Evolutionary conservation across 1,140 invertebrate species (phyloP), one percentile per base, ranked within the genome.

Genomic region (Aricia agestis): DNA sequence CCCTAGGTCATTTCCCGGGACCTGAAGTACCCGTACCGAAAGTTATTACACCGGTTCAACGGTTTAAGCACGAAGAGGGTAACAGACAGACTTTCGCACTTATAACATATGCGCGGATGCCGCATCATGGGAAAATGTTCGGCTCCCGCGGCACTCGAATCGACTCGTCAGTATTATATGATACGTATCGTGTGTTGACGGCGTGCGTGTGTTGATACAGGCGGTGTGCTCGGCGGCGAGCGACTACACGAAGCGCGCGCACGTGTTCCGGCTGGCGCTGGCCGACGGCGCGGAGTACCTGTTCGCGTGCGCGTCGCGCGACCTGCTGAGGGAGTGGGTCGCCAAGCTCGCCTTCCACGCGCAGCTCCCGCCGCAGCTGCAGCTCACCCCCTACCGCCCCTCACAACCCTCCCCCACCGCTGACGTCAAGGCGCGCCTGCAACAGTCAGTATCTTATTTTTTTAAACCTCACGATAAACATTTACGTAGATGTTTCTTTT

Each of bases 211-310:
- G 3, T 3, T 25, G 1, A 25, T n/a, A 25, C 81, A 91, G 91
- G 93, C 93, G 0, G 90, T 93, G 61, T 98, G 97, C 91, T 94
- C 95, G 74, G 94, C 96, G 57, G 98, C 98, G 1, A 94, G 95
- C 63, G 97, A 99, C 90, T 99, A 99, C 85, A 98, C 96, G 0
- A 99, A 99, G 87, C 96, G 97, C 83, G 98, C 98, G 86, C 94
- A 99, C 83, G 98, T 98, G 11, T 98, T 99, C 92, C 94, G 97
- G 19, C 84, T 99, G n/a, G 94, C 94, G 73, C 95, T 97, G 72
- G 95, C 95, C 2, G 98, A 99, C 89, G 97, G 97, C 6, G 96
- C 98, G 0, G 98, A 99, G 90, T 99, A 97, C 91, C 92, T 99
- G 36, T 98, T 99, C 83, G 93, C 97, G 66, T 96, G 97, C 66